Evolutionary conservation across 30 jellyfish, hydroid and myxozoan genomes (phyloP).

Genomic region (Turritopsis dohrnii): DNA sequence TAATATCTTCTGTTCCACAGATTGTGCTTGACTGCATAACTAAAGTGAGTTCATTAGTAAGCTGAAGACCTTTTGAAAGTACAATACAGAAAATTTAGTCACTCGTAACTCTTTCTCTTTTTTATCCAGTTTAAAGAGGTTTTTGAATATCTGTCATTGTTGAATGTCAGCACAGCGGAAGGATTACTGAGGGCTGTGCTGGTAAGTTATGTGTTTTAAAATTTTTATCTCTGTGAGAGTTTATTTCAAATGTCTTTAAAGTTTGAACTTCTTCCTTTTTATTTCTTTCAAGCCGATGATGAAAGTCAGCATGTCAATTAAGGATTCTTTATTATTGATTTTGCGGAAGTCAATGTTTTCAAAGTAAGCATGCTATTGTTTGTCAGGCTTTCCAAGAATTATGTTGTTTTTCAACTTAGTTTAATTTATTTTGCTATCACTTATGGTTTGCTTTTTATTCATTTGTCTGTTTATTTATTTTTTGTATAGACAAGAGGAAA

Average conservation of each 20-base stretch:
- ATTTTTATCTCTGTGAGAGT: not conserved
- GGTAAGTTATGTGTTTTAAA: conserved; percentile 33
- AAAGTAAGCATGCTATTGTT: conserved; percentile 33
- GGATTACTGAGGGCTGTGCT: conserved; percentile 82
- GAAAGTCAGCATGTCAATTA: conserved; percentile 82
- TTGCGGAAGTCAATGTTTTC: conserved; percentile 80
- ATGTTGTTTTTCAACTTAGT: not conserved
- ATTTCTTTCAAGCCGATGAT: conserved; percentile 68
- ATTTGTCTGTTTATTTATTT: not conserved
- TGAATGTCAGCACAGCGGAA: conserved; percentile 69
- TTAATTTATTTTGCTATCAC: not conserved
- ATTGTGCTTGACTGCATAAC: conserved; percentile 83
- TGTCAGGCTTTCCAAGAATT: conserved; percentile 29
- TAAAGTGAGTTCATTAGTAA: conserved; percentile 35
- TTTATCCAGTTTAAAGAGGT: conserved; percentile 67
- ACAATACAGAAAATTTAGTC: too few relatives aligned
- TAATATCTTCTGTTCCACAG: conserved; percentile 77
- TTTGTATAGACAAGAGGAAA: conserved; percentile 59
- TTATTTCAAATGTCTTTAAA: not conserved
- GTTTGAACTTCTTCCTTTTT: conserved; percentile 10
- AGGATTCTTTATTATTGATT: conserved; percentile 74
- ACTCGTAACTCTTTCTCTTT: not conserved
- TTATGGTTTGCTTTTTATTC: not conserved
- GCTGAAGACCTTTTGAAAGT: too few relatives aligned
- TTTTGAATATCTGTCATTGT: conserved; percentile 63